A percentile compares a stretch with the other conserved stretches of the same genome.
These are phyloP conservation scores for Psilopsiagon aurifrons DNA, from an alignment of 2,113 vertebrate species.

Conservation along the genomic window DNA sequence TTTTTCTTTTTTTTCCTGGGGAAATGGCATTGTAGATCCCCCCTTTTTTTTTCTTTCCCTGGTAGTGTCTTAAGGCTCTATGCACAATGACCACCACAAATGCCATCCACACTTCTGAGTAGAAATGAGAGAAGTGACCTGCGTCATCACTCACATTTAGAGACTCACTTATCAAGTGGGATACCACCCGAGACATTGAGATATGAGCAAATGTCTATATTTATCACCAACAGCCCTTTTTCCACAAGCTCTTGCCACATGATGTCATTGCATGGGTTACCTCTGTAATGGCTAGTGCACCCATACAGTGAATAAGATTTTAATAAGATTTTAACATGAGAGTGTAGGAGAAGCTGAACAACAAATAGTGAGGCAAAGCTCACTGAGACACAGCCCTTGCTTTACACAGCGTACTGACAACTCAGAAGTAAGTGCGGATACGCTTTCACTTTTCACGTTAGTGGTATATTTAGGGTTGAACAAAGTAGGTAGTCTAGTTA, in stretches of 20 bases:
- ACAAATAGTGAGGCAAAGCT: neutral
- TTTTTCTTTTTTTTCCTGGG: neutral
- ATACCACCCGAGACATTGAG: neutral
- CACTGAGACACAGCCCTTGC: neutral
- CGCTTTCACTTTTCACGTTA: neutral
- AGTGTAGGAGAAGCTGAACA: neutral
- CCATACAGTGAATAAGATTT: neutral
- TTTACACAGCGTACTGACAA: neutral
- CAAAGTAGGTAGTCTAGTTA: neutral
- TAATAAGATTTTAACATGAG: neutral
- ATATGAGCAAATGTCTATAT: slow-evolving; percentile 36
- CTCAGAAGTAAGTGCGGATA: neutral
- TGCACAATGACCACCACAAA: neutral
- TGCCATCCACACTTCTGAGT: neutral
- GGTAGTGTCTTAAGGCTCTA: neutral
- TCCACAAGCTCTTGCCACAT: slow-evolving; percentile 8
- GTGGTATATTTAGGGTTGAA: neutral
- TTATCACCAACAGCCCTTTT: slow-evolving; percentile 16
- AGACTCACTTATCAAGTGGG: neutral
- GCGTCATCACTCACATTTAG: slow-evolving; percentile 12
- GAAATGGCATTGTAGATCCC: neutral
- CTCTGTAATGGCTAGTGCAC: neutral
- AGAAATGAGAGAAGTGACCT: slow-evolving; percentile 16
- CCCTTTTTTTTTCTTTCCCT: neutral
- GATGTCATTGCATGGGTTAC: neutral